Base-by-base conservation (phyloP, 2,113 vertebrate genomes). In the Proterorhinus semilunaris region DNA sequence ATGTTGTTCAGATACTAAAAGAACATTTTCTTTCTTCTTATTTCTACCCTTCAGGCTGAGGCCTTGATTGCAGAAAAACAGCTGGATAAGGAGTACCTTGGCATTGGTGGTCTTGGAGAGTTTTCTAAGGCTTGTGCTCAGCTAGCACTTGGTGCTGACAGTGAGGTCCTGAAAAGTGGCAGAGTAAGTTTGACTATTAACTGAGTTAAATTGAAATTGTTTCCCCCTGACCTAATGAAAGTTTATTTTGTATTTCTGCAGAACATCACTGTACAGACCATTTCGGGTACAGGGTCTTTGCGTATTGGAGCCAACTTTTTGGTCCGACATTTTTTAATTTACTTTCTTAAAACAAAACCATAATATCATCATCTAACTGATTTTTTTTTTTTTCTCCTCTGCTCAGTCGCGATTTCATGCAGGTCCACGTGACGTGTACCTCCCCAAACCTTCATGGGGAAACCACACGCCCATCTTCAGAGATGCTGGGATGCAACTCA, bases 381-480 rank as follows among this genome's bases (percentile, higher is more conserved):
- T 27, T 15, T 52, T 52, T 52, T n/a, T 15, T 10, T 62, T 3
- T 74, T 62, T 55, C 75, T 68, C 27, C 69, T 67, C 6, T 51
- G 70, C 17, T 3, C 85, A 98, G 98, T 92, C 96, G 89, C 94
- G 97, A 6, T 99, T 99, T 88, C 96, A 98, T 82, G 94, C 91
- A 72, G 89, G 85, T 12, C 93, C 94, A 63, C 90, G 71, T 49
- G 95, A 98, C 8, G 94, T 99, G 12, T 99, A 95, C 68, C 91
- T 99, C 64, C 98, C 98, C 66, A 99, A 98, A 84, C 97, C 97
- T 0, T 94, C 95, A 69, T 99, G 96, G 98, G 98, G 96, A 45
- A 99, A 99, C 80, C 98, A 99, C 91, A 99, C 98, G 0, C 96
- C 98, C 59, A 96, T 99, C 90, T 99, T 98, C 89, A 94, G 95